Conservation (phyloP, 2,888 invertebrate species). For the Caenorhabditis plicata region DNA sequence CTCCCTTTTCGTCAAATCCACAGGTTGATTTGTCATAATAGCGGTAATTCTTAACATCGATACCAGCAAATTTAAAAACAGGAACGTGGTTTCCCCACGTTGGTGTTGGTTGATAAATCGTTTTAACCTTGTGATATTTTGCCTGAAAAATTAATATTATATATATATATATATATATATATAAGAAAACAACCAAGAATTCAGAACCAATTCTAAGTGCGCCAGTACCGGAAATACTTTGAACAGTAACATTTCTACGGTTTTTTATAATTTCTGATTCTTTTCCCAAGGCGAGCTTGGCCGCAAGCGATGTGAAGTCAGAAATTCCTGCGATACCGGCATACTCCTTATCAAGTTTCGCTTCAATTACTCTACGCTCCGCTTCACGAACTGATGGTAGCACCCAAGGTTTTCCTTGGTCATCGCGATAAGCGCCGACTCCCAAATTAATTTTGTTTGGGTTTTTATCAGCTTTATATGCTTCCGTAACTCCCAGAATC, state of each 20-base stretch:
- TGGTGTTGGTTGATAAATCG: constrained; percentile 83
- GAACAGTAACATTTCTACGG: constrained; percentile 72
- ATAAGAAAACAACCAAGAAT: no score
- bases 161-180: no score
- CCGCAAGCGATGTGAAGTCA: constrained; percentile 82
- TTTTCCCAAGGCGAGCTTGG: constrained; percentile 81
- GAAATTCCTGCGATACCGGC: constrained; percentile 78
- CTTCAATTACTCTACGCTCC: constrained; percentile 77
- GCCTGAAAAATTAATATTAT: no score
- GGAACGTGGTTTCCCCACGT: constrained; percentile 98
- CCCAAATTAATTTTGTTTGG: constrained; percentile 89
- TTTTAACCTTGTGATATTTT: constrained; percentile 76
- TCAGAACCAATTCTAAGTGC: constrained; percentile 88
- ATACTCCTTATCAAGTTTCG: constrained; percentile 88
- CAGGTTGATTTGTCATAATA: constrained; percentile 92
- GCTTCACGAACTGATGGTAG: constrained; percentile 89
- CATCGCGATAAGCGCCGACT: constrained; percentile 86
- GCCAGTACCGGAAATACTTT: constrained; percentile 92
- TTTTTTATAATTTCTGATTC: constrained; percentile 73
- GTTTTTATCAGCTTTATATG: constrained; percentile 80
- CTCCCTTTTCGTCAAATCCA: constrained; percentile 87
- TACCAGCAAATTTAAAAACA: constrained; percentile 80
- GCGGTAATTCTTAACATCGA: constrained; percentile 84
- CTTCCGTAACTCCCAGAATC: constrained; percentile 95
- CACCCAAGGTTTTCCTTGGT: constrained; percentile 94